Conservation (phyloP, 2,113 vertebrate species). For the Otis tarda region DNA sequence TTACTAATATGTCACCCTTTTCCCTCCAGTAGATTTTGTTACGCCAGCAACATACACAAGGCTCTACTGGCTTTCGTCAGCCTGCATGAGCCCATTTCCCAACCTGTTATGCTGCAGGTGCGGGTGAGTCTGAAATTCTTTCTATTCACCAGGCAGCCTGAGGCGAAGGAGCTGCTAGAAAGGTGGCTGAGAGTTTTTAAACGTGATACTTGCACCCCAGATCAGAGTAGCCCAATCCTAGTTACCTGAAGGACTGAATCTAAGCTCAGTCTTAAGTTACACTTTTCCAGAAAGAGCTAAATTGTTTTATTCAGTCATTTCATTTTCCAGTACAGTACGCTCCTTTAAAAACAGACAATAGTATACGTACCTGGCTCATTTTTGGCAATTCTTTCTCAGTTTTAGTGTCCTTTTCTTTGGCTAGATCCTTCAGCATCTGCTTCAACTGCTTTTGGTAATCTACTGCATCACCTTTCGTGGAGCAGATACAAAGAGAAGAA, state of each 20-base stretch:
- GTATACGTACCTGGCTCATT: conserved; percentile 91
- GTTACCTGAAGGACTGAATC: background rate
- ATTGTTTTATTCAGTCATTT: background rate
- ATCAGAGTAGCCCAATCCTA: background rate
- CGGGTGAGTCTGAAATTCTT: background rate
- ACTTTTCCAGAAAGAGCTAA: background rate
- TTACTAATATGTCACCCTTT: background rate
- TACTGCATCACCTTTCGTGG: conserved; percentile 70
- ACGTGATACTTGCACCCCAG: background rate
- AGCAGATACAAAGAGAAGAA: background rate
- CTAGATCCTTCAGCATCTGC: conserved; percentile 93
- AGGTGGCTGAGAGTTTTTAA: background rate
- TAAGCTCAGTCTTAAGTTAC: background rate
- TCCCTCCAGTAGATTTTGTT: background rate
- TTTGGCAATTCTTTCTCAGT: conserved; percentile 85
- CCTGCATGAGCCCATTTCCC: background rate
- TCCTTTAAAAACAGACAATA: background rate
- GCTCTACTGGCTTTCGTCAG: background rate
- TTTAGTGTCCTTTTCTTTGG: conserved; percentile 86
- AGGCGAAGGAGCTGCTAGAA: background rate
- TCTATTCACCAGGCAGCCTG: background rate
- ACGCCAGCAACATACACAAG: background rate
- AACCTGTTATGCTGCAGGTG: background rate
- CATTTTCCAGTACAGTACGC: background rate
- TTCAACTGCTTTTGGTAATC: conserved; percentile 93